These are phyloP conservation scores for Typhlichthys subterraneus DNA, from an alignment of 2,797 vertebrate genomes.

Conservation along the genomic window DNA sequence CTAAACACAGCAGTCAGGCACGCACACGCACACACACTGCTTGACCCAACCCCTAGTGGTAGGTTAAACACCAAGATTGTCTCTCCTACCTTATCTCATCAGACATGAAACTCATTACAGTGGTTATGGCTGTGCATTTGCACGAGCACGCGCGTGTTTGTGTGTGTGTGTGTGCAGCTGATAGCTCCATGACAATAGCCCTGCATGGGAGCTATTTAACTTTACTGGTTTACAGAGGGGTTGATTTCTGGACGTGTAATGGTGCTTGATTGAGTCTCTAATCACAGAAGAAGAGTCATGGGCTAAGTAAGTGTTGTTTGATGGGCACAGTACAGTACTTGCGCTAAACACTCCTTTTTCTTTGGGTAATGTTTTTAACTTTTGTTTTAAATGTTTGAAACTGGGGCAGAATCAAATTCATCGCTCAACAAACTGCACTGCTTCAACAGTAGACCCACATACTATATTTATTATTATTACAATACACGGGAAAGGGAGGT, in stretches of 20 bases:
- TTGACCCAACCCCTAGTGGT: slow-evolving; percentile 48
- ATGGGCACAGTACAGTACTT: not conserved
- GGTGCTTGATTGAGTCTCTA: slow-evolving; percentile 8
- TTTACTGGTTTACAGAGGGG: slow-evolving; percentile 16
- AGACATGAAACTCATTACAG: slow-evolving; percentile 56
- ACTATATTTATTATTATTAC: too few relatives aligned
- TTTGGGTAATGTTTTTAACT: not conserved
- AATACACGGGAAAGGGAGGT: too few relatives aligned
- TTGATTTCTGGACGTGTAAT: slow-evolving; percentile 10
- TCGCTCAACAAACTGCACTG: too few relatives aligned
- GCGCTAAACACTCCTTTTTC: not conserved
- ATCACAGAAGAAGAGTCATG: not conserved
- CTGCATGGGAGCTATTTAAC: slow-evolving; percentile 26
- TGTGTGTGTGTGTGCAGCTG: slow-evolving; percentile 14
- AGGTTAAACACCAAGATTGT: slow-evolving; percentile 69
- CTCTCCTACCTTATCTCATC: slow-evolving; percentile 54
- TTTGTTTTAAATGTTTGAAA: too few relatives aligned
- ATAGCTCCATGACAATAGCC: slow-evolving; percentile 22
- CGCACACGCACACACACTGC: slow-evolving; percentile 13
- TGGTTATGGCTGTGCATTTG: slow-evolving; percentile 14
- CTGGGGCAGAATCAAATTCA: too few relatives aligned
- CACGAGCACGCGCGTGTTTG: slow-evolving; percentile 21
- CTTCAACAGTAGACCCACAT: not conserved
- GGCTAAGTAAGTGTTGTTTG: not conserved
- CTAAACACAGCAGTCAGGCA: slow-evolving; percentile 3